These are phyloP conservation scores for Leucoraja ocellata DNA, from an alignment of 2,797 vertebrate species.

Conservation along the genomic window DNA sequence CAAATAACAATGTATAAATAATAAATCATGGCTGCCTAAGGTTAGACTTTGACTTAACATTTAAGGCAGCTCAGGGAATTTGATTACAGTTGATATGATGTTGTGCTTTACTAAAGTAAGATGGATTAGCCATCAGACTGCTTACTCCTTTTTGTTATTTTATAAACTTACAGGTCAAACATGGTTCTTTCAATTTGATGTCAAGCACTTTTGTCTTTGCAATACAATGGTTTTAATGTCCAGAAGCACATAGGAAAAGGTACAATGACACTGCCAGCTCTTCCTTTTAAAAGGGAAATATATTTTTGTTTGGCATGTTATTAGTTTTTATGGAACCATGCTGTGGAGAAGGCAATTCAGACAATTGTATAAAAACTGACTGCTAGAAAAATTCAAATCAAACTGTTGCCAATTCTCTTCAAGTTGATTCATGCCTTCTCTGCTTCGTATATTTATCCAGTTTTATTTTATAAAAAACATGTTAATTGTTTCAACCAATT, in stretches of 20 bases:
- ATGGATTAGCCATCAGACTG: neutral
- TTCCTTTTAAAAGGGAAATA: neutral
- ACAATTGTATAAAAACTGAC: neutral
- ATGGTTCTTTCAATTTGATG: neutral
- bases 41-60: neutral
- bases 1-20: too few relatives aligned
- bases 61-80: neutral
- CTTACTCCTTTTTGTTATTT: neutral
- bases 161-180: too few relatives aligned
- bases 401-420: neutral
- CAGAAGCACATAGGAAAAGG: neutral
- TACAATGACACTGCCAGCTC: neutral
- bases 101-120: neutral
- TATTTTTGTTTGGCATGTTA: neutral
- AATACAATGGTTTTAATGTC: neutral
- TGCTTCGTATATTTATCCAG: neutral
- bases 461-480: neutral
- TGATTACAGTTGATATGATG: neutral
- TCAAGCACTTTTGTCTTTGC: neutral
- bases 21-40: neutral
- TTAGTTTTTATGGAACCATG: neutral
- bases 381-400: neutral
- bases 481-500: neutral
- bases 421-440: neutral
- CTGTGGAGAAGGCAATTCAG: neutral